phyloP scores from a whole-genome alignment of 2,797 vertebrate genomes.

The Arremon aurantiirostris region DNA sequence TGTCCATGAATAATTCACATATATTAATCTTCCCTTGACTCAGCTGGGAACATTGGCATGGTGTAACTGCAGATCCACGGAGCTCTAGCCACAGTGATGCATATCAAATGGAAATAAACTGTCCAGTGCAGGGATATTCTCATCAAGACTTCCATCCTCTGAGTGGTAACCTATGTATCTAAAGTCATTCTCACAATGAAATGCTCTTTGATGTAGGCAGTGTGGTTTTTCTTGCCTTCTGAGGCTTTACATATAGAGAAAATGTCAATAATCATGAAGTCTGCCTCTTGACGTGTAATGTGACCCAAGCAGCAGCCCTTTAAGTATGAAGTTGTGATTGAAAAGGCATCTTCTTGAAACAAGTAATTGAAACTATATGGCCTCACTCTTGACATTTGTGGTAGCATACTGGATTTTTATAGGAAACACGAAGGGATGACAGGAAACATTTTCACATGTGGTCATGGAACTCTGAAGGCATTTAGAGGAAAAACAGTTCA shows the following conservation, averaged over 20 bases:
- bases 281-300: conserved; percentile 9
- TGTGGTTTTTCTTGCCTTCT: conserved; percentile 8
- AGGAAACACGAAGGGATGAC: conserved; percentile 18
- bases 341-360: conserved; percentile 58
- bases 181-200: not conserved
- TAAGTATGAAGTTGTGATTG: conserved; percentile 25
- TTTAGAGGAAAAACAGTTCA: not conserved
- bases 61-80: not conserved
- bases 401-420: conserved; percentile 3
- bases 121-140: not conserved
- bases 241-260: not conserved
- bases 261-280: not conserved
- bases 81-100: not conserved
- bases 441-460: conserved; percentile 36
- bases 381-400: conserved; percentile 44
- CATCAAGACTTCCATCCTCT: not conserved
- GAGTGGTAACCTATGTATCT: not conserved
- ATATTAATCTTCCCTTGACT: not conserved
- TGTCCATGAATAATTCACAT: not conserved
- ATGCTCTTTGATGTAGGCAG: not conserved
- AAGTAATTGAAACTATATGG: conserved; percentile 53
- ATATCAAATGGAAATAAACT: not conserved
- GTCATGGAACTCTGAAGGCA: not conserved
- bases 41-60: not conserved
- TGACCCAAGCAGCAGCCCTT: conserved; percentile 15